Evolutionary conservation across 2,888 invertebrate genomes (phyloP), one percentile per base, ranked within the genome.

Genomic region (Orthosia gothica): DNA sequence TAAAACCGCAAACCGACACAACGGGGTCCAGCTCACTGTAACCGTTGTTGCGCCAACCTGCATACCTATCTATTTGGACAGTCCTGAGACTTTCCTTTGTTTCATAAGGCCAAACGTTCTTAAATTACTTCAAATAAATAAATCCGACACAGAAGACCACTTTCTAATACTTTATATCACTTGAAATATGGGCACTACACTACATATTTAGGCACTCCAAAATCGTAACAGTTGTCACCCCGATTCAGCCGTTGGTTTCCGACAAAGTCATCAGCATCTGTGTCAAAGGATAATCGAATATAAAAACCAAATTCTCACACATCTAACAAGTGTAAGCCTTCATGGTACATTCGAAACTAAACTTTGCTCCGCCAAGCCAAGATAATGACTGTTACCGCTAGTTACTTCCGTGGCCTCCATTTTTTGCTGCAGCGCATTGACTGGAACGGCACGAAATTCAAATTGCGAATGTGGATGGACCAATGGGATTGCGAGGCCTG

Each of bases 361-460:
- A 80, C 40, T 78, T 68, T 58, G 23, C 57, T 73, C 59, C 52
- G 61, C 7, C 54, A 23, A 76, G 63, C 50, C 76, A 64, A 76
- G 63, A 78, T 86, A 86, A 86, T 82, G 73, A 75, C 80, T 68
- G 68, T 81, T 81, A 81, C 85, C 87, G 87, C 70, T 87, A 74
- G 79, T 78, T 68, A 83, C 81, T 79, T 79, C 86, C 81, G 74
- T 65, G 85, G 84, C 85, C 88, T 87, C 87, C 87, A 88, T 87
- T 84, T 87, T 92, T 95, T 90, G 79, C 87, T 82, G 86, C 78
- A 84, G 92, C 89, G 91, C 94, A 93, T 83, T 93, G 92, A 95
- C 92, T 94, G 95, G 92, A 94, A 95, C 94, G 91, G 92, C 92
- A 93, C 91, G 93, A 90, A 90, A 87, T 85, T 78, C 81, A 90